These are phyloP conservation scores for Coccyzus lansbergi DNA, from an alignment of 2,797 vertebrate genomes.

Conservation along the genomic window DNA sequence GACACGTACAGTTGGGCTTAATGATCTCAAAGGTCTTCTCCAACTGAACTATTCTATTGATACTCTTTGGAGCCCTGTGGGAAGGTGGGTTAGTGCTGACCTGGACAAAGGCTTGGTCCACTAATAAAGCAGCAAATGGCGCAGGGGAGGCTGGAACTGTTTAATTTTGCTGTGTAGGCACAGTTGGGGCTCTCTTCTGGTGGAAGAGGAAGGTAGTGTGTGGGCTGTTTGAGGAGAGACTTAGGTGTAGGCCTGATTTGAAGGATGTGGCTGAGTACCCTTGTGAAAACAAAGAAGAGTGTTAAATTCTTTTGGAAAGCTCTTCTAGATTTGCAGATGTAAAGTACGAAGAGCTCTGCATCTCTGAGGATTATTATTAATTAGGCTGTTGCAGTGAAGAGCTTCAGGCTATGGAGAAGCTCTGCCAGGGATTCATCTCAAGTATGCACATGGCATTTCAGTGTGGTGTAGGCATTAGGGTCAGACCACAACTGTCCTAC, in stretches of 20 bases:
- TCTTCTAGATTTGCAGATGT: not conserved
- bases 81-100: fast-evolving
- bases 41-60: too few relatives aligned
- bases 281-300: not conserved
- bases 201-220: not conserved
- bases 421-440: not conserved
- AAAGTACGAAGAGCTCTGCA: not conserved
- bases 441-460: fast-evolving
- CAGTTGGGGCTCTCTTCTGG: not conserved
- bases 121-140: not conserved
- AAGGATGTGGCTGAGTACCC: not conserved
- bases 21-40: too few relatives aligned
- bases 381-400: not conserved
- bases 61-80: not conserved
- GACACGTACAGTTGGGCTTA: too few relatives aligned
- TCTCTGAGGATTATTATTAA: not conserved
- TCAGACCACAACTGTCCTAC: not conserved
- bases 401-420: not conserved
- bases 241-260: not conserved
- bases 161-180: not conserved
- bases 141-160: not conserved
- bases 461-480: not conserved
- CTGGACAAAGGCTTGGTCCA: fast-evolving
- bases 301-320: not conserved
- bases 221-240: not conserved